Conservation (phyloP, 2,113 vertebrate genomes). For the Rhinolophus sinicus region DNA sequence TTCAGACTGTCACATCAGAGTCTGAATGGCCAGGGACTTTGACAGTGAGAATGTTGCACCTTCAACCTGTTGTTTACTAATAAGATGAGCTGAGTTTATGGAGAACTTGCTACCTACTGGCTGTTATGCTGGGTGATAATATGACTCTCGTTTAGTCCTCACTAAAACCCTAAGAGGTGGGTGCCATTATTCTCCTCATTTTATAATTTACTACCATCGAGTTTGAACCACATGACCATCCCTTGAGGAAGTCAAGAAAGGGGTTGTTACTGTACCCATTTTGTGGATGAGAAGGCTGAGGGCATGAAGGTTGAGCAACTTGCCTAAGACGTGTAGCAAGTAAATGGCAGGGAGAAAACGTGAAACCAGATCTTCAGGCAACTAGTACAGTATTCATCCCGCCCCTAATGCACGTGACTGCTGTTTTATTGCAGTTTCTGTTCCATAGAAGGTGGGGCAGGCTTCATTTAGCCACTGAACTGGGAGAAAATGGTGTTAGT, state of each 20-base stretch:
- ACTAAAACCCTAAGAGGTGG: background rate
- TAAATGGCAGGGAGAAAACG: background rate
- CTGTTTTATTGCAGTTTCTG: background rate
- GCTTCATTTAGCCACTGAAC: background rate
- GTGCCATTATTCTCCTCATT: background rate
- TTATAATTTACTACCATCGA: background rate
- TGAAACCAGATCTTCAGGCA: background rate
- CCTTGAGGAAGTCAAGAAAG: background rate
- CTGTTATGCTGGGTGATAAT: accelerated
- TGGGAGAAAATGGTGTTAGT: background rate
- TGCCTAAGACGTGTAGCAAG: background rate
- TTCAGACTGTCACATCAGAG: accelerated
- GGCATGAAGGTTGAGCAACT: background rate
- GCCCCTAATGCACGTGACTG: accelerated
- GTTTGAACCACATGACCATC: background rate
- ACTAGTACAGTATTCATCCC: accelerated
- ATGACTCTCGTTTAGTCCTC: background rate
- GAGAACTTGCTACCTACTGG: background rate
- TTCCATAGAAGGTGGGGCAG: background rate
- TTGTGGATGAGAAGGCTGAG: background rate
- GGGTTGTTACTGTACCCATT: background rate
- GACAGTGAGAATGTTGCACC: accelerated
- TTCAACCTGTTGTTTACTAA: background rate
- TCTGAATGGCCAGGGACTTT: background rate
- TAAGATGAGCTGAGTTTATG: accelerated